phyloP scores from a whole-genome alignment of 2,113 vertebrate genomes.

The Xyliphius kryptos region DNA sequence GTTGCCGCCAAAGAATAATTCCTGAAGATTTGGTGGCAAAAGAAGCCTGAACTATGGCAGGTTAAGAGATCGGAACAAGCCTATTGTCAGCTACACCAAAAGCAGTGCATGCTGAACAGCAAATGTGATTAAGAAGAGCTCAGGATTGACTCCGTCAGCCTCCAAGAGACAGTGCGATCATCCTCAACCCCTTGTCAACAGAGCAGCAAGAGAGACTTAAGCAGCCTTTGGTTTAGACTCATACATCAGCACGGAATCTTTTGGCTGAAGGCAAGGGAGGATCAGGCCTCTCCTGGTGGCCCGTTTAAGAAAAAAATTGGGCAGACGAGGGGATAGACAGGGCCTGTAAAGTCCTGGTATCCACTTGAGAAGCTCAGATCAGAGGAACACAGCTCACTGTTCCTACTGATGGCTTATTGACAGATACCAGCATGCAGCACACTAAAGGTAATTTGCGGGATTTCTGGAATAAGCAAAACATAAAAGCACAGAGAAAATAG shows the following conservation, averaged over 20 bases:
- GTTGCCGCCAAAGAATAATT: conserved; percentile 48
- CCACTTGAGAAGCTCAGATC: conserved; percentile 39
- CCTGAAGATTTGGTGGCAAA: conserved; percentile 47
- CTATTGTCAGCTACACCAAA: conserved; percentile 44
- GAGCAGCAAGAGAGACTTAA: conserved; percentile 45
- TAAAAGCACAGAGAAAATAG: too few species aligned
- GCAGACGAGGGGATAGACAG: conserved; percentile 37
- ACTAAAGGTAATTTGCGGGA: conserved; percentile 6
- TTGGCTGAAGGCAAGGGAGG: conserved; percentile 42
- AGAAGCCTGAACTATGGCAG: conserved; percentile 35
- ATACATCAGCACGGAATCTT: conserved; percentile 49
- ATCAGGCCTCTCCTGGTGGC: conserved; percentile 56
- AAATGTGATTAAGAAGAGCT: conserved; percentile 44
- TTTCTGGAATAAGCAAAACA: too few species aligned
- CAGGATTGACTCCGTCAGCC: conserved; percentile 18
- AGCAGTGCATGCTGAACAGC: conserved; percentile 32
- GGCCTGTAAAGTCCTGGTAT: conserved; percentile 51
- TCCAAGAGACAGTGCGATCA: conserved; percentile 29
- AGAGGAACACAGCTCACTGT: conserved; percentile 39
- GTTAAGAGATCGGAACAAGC: conserved; percentile 47
- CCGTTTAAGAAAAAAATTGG: conserved; percentile 57
- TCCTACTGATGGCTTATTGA: conserved; percentile 45
- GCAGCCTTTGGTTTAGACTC: conserved; percentile 31
- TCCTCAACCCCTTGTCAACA: conserved; percentile 52
- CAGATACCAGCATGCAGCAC: conserved; percentile 52